phyloP scores from a whole-genome alignment of 2,888 invertebrate genomes.

The Coleophora deauratella region DNA sequence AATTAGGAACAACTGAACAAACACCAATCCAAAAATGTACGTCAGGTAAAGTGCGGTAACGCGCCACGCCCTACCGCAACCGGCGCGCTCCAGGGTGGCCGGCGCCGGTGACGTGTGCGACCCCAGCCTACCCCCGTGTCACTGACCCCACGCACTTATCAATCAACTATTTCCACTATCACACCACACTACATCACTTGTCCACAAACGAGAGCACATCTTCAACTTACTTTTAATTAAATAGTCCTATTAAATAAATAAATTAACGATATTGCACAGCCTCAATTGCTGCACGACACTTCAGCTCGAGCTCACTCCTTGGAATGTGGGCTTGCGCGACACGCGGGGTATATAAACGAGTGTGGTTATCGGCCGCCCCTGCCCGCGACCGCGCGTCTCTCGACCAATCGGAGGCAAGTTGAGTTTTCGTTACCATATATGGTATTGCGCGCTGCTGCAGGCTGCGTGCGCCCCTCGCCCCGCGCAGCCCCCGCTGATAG shows the following conservation, averaged over 20 bases:
- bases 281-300: constrained; percentile 65
- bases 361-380: constrained; percentile 70
- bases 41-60: constrained; percentile 18
- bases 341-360: constrained; percentile 73
- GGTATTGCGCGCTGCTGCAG: constrained; percentile 75
- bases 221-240: constrained; percentile 70
- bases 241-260: constrained; percentile 73
- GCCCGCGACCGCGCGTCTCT: constrained; percentile 62
- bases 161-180: constrained; percentile 34
- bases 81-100: constrained; percentile 46
- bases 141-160: constrained; percentile 57
- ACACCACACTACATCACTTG: constrained; percentile 37
- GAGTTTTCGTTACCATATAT: constrained; percentile 64
- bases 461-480: constrained; percentile 52
- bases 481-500: constrained; percentile 36
- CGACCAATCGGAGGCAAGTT: constrained; percentile 77
- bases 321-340: constrained; percentile 64
- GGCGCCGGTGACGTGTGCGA: constrained; percentile 31
- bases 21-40: not conserved
- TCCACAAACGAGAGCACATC: constrained; percentile 29
- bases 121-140: constrained; percentile 46
- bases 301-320: constrained; percentile 67
- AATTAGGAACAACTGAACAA: constrained; percentile 1
- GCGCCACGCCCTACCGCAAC: constrained; percentile 74
- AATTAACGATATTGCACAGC: constrained; percentile 69